A percentile compares a stretch with the other conserved stretches of the same genome.
Conservation (phyloP, 1,140 invertebrate species). For the Diachasmimorpha longicaudata region DNA sequence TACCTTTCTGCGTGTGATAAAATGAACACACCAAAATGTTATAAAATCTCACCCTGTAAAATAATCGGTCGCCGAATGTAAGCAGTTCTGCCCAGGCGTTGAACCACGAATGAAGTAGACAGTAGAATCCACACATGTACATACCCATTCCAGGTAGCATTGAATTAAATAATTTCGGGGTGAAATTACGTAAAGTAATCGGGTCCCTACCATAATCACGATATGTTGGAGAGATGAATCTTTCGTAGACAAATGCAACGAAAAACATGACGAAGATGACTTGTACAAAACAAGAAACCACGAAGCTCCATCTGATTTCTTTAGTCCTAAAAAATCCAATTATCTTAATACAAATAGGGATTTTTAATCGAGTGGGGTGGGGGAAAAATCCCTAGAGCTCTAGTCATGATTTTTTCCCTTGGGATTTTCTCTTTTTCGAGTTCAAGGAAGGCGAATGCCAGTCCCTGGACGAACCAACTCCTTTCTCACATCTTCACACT, state of each 20-base stretch:
- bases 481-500: too few relatives aligned
- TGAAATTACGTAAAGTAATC: conserved; percentile 66
- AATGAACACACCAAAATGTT: too few relatives aligned
- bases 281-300: conserved; percentile 75
- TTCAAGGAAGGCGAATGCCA: too few relatives aligned
- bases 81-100: conserved; percentile 89
- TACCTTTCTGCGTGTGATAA: too few relatives aligned
- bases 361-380: too few relatives aligned
- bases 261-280: conserved; percentile 79
- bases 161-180: conserved; percentile 73
- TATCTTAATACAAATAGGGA: too few relatives aligned
- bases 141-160: conserved; percentile 78
- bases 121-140: conserved; percentile 82
- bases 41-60: conserved; percentile 76
- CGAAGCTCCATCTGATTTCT: conserved; percentile 76
- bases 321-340: conserved; percentile 66
- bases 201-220: conserved; percentile 72
- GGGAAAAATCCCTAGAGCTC: too few relatives aligned
- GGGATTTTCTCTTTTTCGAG: too few relatives aligned
- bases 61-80: conserved; percentile 83
- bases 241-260: conserved; percentile 78
- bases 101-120: conserved; percentile 85
- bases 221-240: conserved; percentile 76
- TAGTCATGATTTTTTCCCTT: too few relatives aligned
- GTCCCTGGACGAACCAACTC: too few relatives aligned